These are phyloP conservation scores for Yasuhikotakia modesta DNA, from an alignment of 2,797 vertebrate species.

Conservation along the genomic window DNA sequence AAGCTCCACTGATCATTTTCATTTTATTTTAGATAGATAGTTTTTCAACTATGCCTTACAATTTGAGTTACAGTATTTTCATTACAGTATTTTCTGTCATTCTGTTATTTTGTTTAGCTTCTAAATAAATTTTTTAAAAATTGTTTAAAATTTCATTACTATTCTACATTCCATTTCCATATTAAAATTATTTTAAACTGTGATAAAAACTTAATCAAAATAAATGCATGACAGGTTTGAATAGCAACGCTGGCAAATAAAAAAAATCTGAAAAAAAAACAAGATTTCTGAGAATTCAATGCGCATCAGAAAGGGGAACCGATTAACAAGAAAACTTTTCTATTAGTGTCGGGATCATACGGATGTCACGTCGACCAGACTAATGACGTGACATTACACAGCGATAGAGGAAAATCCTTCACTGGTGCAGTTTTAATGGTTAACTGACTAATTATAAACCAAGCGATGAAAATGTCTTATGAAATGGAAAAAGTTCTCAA, in stretches of 20 bases:
- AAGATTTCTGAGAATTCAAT: constrained; percentile 10
- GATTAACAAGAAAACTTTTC: neutral
- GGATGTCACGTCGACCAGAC: neutral
- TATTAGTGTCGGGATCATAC: neutral
- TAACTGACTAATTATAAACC: constrained; percentile 33
- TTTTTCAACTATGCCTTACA: no score
- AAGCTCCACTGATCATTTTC: no score
- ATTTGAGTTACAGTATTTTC: no score
- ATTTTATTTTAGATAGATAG: no score
- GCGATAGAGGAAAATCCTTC: constrained; percentile 18
- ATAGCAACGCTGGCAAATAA: neutral
- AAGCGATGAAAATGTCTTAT: constrained; percentile 37
- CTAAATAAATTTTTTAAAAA: no score
- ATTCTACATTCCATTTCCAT: no score
- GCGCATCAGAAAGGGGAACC: neutral
- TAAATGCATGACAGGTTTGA: neutral
- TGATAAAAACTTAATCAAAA: neutral
- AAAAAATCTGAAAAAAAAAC: neutral
- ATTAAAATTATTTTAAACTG: neutral
- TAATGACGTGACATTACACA: constrained; percentile 24
- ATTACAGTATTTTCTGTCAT: no score
- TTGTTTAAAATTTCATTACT: no score
- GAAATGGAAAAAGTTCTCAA: constrained; percentile 10
- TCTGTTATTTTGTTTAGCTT: no score
- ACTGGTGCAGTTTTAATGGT: constrained; percentile 1